Conservation (phyloP, 2,113 vertebrate genomes). For the Indicator maculatus region DNA sequence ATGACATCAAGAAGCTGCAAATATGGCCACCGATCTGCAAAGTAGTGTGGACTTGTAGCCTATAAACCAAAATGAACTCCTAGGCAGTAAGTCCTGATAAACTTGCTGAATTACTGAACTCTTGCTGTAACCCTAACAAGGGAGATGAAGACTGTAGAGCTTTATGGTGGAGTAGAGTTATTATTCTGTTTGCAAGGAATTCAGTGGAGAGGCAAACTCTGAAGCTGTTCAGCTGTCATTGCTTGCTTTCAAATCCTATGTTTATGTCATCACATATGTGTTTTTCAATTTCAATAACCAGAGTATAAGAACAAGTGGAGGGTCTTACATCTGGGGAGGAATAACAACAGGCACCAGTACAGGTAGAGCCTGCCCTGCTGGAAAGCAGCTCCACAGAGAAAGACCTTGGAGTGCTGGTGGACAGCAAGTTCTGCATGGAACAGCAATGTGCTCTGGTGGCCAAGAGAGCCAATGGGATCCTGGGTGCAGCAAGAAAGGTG, state of each 20-base stretch:
- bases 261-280: fast-evolving
- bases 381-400: too few relatives aligned
- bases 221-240: background rate
- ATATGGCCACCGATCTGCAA: background rate
- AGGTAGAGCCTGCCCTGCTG: too few relatives aligned
- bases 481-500: too few relatives aligned
- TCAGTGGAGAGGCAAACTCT: background rate
- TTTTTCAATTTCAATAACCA: background rate
- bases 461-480: too few relatives aligned
- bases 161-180: background rate
- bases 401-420: too few relatives aligned
- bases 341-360: too few relatives aligned
- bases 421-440: too few relatives aligned
- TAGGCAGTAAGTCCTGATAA: background rate
- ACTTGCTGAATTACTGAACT: background rate
- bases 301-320: background rate
- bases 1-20: background rate
- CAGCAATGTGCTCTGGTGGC: too few relatives aligned
- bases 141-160: background rate
- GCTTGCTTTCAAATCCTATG: background rate
- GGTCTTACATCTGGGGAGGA: too few relatives aligned
- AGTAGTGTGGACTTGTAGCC: background rate
- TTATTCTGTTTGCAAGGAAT: background rate
- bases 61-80: background rate
- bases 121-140: background rate